A percentile compares a stretch with the other conserved stretches of the same genome.
phyloP scores from a whole-genome alignment of 2,888 invertebrate species.

The Drosophila dives region DNA sequence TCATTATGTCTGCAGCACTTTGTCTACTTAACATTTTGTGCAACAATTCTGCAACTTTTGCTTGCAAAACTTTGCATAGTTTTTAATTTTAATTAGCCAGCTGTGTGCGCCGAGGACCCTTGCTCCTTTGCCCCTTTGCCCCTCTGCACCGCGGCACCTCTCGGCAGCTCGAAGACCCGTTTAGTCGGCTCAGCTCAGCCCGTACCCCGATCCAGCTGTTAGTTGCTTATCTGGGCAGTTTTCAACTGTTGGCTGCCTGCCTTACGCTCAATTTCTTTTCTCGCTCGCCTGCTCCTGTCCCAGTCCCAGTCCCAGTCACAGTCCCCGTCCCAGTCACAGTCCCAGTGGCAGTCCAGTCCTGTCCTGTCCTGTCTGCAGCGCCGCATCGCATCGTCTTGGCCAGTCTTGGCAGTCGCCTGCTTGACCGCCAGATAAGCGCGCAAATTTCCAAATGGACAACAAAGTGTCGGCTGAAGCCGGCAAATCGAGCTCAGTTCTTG shows the following conservation, averaged over 20 bases:
- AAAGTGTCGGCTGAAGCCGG: constrained; percentile 62
- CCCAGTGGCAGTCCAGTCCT: constrained; percentile 8
- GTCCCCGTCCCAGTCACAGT: background rate
- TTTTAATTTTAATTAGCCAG: constrained; percentile 76
- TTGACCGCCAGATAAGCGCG: constrained; percentile 75
- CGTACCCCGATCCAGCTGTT: constrained; percentile 3
- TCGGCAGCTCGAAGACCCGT: background rate
- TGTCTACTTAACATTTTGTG: constrained; percentile 69
- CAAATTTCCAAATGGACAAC: constrained; percentile 79
- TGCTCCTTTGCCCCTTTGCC: background rate
- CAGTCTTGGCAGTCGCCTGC: constrained; percentile 54
- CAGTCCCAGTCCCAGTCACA: background rate
- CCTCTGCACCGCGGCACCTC: background rate
- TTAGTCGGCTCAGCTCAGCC: background rate
- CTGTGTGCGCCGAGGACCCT: constrained; percentile 34
- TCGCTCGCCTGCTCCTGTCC: constrained; percentile 22
- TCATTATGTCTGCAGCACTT: constrained; percentile 69
- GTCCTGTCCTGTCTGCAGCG: constrained; percentile 50
- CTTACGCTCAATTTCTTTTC: constrained; percentile 78
- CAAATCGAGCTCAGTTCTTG: constrained; percentile 26
- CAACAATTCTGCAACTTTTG: constrained; percentile 57
- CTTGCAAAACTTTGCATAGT: constrained; percentile 60
- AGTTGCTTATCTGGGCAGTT: constrained; percentile 60
- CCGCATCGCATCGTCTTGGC: constrained; percentile 13
- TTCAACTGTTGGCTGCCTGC: constrained; percentile 70